A percentile compares a stretch with the other conserved stretches of the same genome.
phyloP scores from a whole-genome alignment of 64 coral and sea anemone genomes.

The Actinia tenebrosa region DNA sequence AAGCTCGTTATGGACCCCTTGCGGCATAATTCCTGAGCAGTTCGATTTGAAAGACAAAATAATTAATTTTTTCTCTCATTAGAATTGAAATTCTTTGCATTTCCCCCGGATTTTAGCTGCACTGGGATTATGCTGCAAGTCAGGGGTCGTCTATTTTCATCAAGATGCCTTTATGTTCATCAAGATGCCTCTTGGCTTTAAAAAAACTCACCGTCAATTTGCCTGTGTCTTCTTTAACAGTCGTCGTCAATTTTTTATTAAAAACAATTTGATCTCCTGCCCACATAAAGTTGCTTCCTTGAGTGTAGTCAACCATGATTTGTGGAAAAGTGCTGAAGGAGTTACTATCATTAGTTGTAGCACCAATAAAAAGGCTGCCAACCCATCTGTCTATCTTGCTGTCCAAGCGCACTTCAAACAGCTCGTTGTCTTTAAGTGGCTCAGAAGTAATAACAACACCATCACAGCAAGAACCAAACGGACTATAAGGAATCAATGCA shows the following conservation, averaged over 20 bases:
- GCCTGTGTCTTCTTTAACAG: background rate
- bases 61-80: too few relatives aligned
- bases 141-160: too few relatives aligned
- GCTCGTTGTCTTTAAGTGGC: conserved; percentile 48
- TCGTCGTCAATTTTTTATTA: background rate
- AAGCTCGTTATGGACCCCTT: too few relatives aligned
- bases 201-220: background rate
- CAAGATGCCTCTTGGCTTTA: too few relatives aligned
- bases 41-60: too few relatives aligned
- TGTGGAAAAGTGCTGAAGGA: conserved; percentile 27
- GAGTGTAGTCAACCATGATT: background rate
- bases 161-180: too few relatives aligned
- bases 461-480: background rate
- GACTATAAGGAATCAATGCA: background rate
- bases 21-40: too few relatives aligned
- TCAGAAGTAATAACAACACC: conserved; percentile 48
- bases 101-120: too few relatives aligned
- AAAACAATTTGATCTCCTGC: background rate
- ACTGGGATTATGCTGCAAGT: too few relatives aligned
- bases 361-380: conserved; percentile 55
- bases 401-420: conserved; percentile 67
- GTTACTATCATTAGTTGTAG: conserved; percentile 31
- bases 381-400: conserved; percentile 52
- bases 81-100: too few relatives aligned
- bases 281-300: conserved; percentile 30